Conservation (phyloP, 2,888 invertebrate genomes). For the Plutella xylostella region DNA sequence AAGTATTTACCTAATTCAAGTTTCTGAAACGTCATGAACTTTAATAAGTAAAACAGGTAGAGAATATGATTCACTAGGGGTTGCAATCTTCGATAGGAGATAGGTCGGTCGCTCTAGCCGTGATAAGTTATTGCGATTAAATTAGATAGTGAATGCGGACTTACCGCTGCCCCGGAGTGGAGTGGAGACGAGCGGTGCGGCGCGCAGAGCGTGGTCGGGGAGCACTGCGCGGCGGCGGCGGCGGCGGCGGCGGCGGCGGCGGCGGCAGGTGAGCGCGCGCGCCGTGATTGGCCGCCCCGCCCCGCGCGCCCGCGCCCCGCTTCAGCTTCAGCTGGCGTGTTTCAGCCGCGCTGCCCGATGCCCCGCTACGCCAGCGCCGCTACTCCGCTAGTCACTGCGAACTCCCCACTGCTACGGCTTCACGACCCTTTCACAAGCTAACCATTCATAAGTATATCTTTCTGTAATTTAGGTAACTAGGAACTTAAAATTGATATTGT, state of each 20-base stretch:
- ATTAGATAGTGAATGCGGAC: too few relatives aligned
- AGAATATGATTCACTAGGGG: background rate
- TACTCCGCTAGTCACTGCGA: background rate
- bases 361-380: background rate
- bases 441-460: too few relatives aligned
- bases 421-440: conserved; percentile 2
- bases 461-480: too few relatives aligned
- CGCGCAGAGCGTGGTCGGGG: background rate
- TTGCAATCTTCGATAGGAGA: too few relatives aligned
- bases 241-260: conserved; percentile 13
- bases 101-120: background rate
- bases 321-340: background rate
- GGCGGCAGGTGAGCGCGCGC: conserved; percentile 9
- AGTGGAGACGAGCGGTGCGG: too few relatives aligned
- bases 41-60: background rate
- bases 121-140: background rate
- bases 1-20: too few relatives aligned
- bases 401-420: conserved; percentile 11
- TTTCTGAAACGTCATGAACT: background rate
- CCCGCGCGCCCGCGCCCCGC: background rate
- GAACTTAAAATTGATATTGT: too few relatives aligned
- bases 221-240: background rate
- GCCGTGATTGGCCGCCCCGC: conserved; percentile 1
- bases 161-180: too few relatives aligned
- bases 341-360: background rate